Base-by-base conservation (phyloP, 1,140 invertebrate species). In the Drosophila melanogaster region DNA sequence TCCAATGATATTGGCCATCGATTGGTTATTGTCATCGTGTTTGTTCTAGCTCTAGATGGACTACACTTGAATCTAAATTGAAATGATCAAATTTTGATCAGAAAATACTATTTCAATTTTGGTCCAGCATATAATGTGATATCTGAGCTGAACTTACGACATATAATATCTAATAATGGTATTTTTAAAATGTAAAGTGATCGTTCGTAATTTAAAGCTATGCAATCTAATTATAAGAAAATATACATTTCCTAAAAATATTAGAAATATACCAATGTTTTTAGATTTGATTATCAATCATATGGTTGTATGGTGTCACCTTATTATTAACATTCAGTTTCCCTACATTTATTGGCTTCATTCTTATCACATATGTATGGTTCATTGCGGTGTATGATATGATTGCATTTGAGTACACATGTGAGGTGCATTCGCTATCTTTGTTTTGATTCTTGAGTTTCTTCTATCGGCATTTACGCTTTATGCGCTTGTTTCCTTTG, bases 401-500 rank as follows among this genome's bases (percentile, higher is more conserved):
- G 54, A 40, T 33, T 47, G 17, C 17, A 15, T 17, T 24, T 19
- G 24, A 40, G 50, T 51, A 38, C 14, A 38, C 44, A 46, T 47
- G 71, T 79, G 60, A 50, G 49, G 33, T 67, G 64, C 64, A 71
- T 40, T 86, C 46, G 41, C 56, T 62, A 59, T 77, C 85, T 85
- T 87, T 87, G 81, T 86, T 86, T 86, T 86, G 81, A 86, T 86
- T 86, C 80, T 76, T 67, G 75, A 75, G 75, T 58, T 86, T 86
- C 67, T 67, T 70, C 67, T 67, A 83, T 69, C 84, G 49, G 70
- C 83, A 72, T 69, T 89, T 87, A 76, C 76, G 84, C 70, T 86
- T 86, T 86, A 83, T 62, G 50, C 66, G 54, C 72, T 56, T 55
- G 78, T 74, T 81, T 76, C 54, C 70, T 72, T 81, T 81, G 57